Conservation (phyloP, 1,140 invertebrate genomes). For the Pteromalus puparum region DNA sequence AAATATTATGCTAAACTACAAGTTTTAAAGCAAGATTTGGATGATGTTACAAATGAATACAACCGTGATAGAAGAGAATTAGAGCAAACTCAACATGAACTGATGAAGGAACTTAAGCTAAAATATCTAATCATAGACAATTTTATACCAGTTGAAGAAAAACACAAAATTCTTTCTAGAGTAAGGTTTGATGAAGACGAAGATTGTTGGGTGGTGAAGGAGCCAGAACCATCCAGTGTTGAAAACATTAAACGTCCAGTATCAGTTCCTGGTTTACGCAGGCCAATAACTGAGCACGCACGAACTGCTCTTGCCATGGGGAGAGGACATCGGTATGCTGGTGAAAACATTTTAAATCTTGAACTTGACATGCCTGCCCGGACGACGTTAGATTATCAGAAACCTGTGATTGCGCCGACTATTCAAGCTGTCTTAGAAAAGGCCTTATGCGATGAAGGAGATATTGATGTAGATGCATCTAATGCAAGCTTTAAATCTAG, state of each 20-base stretch:
- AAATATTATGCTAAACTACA: constrained; percentile 71
- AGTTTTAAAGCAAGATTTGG: constrained; percentile 82
- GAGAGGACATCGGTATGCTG: constrained; percentile 79
- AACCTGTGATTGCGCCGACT: constrained; percentile 82
- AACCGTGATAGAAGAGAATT: constrained; percentile 87
- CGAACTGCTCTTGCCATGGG: constrained; percentile 79
- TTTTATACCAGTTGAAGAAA: constrained; percentile 95
- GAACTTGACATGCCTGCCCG: constrained; percentile 87
- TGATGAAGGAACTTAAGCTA: constrained; percentile 86
- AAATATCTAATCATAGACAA: constrained; percentile 95
- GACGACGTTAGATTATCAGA: constrained; percentile 88
- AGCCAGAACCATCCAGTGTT: constrained; percentile 69
- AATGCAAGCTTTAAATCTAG: constrained; percentile 65
- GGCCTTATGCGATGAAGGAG: constrained; percentile 83
- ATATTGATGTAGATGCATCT: constrained; percentile 83
- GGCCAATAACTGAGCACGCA: constrained; percentile 86
- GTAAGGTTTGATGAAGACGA: constrained; percentile 92
- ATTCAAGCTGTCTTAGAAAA: constrained; percentile 85
- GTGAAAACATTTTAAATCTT: constrained; percentile 89
- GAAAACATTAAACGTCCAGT: constrained; percentile 78
- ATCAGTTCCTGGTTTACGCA: constrained; percentile 79
- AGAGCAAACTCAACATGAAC: constrained; percentile 87
- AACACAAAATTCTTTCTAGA: constrained; percentile 86
- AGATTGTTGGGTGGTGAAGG: constrained; percentile 85
- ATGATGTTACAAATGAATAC: constrained; percentile 89